A percentile compares a stretch with the other conserved stretches of the same genome.
Conservation (phyloP, 2,113 vertebrate genomes). For the Chaetops frenatus region DNA sequence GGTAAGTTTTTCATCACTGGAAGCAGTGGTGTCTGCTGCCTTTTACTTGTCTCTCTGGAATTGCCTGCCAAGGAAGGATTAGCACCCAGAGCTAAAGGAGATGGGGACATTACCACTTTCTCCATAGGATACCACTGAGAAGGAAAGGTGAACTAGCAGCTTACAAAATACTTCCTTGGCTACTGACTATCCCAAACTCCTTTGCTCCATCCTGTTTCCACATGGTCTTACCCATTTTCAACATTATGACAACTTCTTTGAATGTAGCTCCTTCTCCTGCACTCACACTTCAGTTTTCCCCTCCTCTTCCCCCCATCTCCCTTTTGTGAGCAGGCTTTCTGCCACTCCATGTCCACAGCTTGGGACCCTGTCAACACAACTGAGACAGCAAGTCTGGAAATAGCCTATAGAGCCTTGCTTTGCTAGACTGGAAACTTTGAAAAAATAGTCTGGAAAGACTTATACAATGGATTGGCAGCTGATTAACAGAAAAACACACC, state of each 20-base stretch:
- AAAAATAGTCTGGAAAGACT: slow-evolving; percentile 48
- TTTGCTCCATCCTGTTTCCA: background rate
- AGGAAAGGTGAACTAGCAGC: background rate
- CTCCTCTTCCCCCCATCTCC: background rate
- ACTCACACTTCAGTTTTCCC: background rate
- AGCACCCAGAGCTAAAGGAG: background rate
- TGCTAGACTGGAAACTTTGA: slow-evolving; percentile 55
- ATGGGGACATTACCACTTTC: background rate
- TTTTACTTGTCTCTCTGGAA: background rate
- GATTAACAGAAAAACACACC: slow-evolving; percentile 50
- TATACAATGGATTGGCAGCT: slow-evolving; percentile 50
- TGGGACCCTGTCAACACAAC: background rate
- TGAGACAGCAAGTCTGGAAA: slow-evolving; percentile 55
- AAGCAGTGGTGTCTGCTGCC: background rate
- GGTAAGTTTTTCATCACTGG: background rate
- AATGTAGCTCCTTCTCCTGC: background rate
- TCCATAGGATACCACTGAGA: background rate
- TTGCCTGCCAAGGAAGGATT: background rate
- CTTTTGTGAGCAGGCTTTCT: background rate
- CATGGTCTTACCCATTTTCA: background rate
- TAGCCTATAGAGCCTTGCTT: background rate
- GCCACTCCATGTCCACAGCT: background rate
- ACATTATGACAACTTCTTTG: background rate
- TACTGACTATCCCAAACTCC: background rate
- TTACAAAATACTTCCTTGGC: background rate